These are phyloP conservation scores for Istiophorus platypterus DNA, from an alignment of 2,113 vertebrate species.

Conservation along the genomic window DNA sequence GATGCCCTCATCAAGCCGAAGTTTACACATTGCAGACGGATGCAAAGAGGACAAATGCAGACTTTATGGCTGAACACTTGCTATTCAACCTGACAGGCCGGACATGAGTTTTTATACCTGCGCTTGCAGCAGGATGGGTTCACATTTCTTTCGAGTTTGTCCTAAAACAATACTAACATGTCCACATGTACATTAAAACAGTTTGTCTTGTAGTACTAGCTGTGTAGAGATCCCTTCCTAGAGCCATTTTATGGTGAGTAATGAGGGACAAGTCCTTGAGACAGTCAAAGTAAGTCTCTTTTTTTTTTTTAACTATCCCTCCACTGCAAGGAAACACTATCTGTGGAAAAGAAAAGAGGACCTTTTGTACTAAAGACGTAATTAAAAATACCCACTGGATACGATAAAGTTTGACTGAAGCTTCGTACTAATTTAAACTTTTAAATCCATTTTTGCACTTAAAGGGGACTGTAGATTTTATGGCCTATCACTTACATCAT, in stretches of 20 bases:
- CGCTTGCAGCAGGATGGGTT: background rate
- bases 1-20: conserved; percentile 10
- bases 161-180: background rate
- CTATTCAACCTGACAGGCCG: conserved; percentile 12
- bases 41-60: conserved; percentile 21
- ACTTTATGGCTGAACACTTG: conserved; percentile 13
- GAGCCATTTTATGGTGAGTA: background rate
- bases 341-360: background rate
- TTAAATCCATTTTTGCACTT: too few relatives aligned
- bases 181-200: background rate
- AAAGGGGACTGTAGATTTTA: too few relatives aligned
- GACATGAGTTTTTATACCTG: background rate
- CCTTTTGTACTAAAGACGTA: background rate
- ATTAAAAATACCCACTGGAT: too few relatives aligned
- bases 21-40: conserved; percentile 1
- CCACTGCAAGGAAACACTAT: background rate
- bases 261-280: background rate
- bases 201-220: background rate
- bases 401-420: too few relatives aligned
- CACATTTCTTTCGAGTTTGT: background rate
- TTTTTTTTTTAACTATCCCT: too few relatives aligned
- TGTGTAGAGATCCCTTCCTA: background rate
- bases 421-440: too few relatives aligned
- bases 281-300: too few relatives aligned
- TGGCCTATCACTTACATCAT: too few relatives aligned